Evolutionary conservation across 2,888 invertebrate genomes (phyloP).

Genomic region (Polyommatus icarus): DNA sequence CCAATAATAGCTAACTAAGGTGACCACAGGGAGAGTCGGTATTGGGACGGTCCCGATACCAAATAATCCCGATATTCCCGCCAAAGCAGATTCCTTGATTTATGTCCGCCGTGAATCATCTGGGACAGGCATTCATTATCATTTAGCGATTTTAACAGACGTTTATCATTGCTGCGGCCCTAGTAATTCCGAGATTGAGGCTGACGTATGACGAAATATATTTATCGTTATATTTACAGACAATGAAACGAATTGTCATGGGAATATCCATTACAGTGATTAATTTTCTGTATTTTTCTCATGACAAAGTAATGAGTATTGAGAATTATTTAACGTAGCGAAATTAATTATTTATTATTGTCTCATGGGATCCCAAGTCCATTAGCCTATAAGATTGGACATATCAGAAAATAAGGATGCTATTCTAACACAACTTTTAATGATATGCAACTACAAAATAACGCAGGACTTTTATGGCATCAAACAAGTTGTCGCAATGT

Average conservation of each 20-base stretch:
- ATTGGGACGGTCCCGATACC: constrained; percentile 34
- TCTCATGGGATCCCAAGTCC: neutral
- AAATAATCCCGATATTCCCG: constrained; percentile 39
- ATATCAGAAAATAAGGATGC: neutral
- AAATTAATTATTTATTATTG: neutral
- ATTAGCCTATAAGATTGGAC: neutral
- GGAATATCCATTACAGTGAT: neutral
- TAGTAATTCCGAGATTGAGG: neutral
- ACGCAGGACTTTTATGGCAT: neutral
- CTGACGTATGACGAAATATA: constrained; percentile 20
- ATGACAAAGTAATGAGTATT: neutral
- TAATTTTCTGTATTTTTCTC: neutral
- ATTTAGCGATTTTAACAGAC: constrained; percentile 27
- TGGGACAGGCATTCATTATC: constrained; percentile 29
- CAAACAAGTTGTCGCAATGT: constrained; percentile 8
- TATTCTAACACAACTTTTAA: neutral
- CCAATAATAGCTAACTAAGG: neutral
- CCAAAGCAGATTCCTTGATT: constrained; percentile 36
- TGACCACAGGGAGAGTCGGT: constrained; percentile 26
- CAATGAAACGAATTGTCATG: constrained; percentile 1
- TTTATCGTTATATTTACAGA: constrained; percentile 9
- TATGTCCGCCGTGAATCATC: constrained; percentile 37
- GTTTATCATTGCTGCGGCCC: constrained; percentile 13
- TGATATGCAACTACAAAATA: neutral
- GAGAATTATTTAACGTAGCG: neutral